These are phyloP conservation scores for Ennomos fuscantarius DNA, from an alignment of 2,888 invertebrate genomes.

Conservation along the genomic window DNA sequence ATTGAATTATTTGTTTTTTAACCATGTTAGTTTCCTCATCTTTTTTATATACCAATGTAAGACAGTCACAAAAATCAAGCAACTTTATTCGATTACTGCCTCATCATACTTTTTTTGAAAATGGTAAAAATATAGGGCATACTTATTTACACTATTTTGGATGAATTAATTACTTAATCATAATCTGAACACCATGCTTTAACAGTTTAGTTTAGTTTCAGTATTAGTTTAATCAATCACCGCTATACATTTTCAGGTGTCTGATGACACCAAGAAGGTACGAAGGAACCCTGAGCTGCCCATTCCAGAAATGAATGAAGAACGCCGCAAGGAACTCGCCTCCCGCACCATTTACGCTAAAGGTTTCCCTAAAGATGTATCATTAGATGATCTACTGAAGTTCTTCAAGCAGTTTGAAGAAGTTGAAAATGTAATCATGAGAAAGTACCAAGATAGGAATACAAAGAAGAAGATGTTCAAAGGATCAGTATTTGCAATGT, in stretches of 20 bases:
- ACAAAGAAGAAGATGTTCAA: slow-evolving; percentile 90
- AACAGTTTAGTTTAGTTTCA: no score
- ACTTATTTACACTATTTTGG: no score
- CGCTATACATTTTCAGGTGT: slow-evolving; percentile 73
- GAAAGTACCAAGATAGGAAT: slow-evolving; percentile 85
- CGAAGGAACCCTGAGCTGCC: slow-evolving; percentile 90
- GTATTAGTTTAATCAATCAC: no score
- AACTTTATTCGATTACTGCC: no score
- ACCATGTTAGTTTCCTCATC: no score
- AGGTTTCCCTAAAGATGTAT: slow-evolving; percentile 88
- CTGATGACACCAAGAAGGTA: slow-evolving; percentile 89
- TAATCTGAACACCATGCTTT: no score
- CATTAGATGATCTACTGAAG: slow-evolving; percentile 89
- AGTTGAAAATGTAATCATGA: slow-evolving; percentile 88
- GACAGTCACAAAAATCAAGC: no score
- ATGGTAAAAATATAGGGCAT: no score
- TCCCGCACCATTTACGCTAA: slow-evolving; percentile 94
- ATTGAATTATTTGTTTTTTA: no score
- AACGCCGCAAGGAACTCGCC: slow-evolving; percentile 91
- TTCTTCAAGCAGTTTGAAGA: slow-evolving; percentile 90
- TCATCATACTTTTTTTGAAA: no score
- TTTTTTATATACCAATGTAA: no score
- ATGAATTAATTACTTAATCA: no score
- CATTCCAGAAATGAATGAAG: slow-evolving; percentile 93
- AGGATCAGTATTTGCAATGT: slow-evolving; percentile 96